These are phyloP conservation scores for Syndactyla subalaris DNA, from an alignment of 2,797 vertebrate species.

Conservation along the genomic window DNA sequence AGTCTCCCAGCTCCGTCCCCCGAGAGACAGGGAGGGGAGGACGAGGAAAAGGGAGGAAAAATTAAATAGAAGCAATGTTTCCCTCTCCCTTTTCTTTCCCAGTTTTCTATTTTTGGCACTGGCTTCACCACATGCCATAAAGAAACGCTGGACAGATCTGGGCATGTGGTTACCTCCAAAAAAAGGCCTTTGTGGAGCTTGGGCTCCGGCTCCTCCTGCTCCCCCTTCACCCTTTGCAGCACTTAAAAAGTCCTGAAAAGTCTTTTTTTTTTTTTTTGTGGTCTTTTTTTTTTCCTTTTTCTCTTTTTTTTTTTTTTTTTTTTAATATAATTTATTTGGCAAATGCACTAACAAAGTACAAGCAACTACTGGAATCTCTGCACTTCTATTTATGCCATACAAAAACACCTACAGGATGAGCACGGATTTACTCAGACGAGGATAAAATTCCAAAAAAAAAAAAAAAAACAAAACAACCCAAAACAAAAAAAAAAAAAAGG, in stretches of 20 bases:
- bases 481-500: no score
- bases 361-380: not conserved
- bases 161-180: not conserved
- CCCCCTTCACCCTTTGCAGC: not conserved
- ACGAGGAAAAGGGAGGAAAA: not conserved
- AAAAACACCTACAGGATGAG: not conserved
- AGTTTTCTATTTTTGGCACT: constrained; percentile 19
- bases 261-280: not conserved
- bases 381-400: not conserved
- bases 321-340: not conserved
- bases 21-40: not conserved
- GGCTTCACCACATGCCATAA: not conserved
- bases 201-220: not conserved
- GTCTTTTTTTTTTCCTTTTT: not conserved
- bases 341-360: not conserved
- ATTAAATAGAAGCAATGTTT: not conserved
- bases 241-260: not conserved
- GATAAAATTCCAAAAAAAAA: not conserved
- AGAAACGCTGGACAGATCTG: not conserved
- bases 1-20: not conserved
- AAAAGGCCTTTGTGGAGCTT: not conserved
- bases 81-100: not conserved
- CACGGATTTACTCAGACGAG: not conserved
- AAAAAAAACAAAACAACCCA: not conserved
- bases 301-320: rapidly evolving